Percentiles rank a stretch among this genome's conserved stretches.
Conservation (phyloP, 2,888 invertebrate genomes). For the Lasioglossum oenotherae region DNA sequence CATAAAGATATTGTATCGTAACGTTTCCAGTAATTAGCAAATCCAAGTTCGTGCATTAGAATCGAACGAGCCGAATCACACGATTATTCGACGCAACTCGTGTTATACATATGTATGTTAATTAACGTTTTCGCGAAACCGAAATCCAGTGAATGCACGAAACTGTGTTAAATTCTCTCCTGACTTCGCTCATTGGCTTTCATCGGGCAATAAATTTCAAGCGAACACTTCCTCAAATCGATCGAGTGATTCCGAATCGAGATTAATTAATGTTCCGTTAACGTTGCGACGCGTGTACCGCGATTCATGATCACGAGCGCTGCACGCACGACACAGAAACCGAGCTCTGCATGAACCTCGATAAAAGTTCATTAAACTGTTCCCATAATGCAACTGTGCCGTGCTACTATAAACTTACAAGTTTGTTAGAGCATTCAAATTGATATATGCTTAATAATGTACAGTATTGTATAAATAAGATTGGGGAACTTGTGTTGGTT, state of each 20-base stretch:
- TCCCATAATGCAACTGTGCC: constrained; percentile 24
- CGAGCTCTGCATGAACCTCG: constrained; percentile 1
- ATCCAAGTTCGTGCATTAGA: neutral
- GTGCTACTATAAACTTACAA: neutral
- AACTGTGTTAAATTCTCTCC: neutral
- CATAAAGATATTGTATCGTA: neutral
- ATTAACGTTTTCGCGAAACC: neutral
- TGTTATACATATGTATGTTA: neutral
- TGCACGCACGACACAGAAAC: constrained; percentile 7
- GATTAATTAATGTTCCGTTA: constrained; percentile 31
- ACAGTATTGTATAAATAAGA: neutral
- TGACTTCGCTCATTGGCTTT: neutral
- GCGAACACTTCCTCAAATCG: neutral
- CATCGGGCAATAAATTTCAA: neutral
- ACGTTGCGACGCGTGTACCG: neutral
- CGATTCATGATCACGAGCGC: neutral
- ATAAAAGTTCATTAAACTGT: constrained; percentile 37
- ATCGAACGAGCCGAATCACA: neutral
- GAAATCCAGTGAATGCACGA: neutral
- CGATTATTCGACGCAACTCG: neutral
- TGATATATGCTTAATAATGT: neutral
- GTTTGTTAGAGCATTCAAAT: neutral
- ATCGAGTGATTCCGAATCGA: constrained; percentile 17
- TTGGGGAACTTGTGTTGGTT: neutral
- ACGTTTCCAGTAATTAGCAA: neutral